Evolutionary conservation across 2,888 invertebrate species (phyloP), one percentile per base, ranked within the genome.

Genomic region (Atherix ibis): DNA sequence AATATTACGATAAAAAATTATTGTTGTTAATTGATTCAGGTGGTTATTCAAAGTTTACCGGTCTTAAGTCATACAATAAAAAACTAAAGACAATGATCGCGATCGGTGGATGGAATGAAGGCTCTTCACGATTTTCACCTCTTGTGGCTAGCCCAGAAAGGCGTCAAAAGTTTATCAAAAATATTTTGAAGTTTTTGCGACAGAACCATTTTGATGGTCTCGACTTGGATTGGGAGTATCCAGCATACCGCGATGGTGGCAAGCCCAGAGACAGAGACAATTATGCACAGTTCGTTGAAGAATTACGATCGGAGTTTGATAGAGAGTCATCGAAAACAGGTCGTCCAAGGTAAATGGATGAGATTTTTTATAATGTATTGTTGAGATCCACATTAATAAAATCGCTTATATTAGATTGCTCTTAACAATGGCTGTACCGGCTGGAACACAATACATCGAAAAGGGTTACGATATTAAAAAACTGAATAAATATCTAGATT

Each of bases 41-140:
- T 54, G 91, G 91, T 27, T 91, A 89, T 59, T 85, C 88, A 15
- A 91, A 91, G 64, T 91, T 91, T 63, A 88, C 79, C 25, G 89
- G 88, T 1, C 67, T 91, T 38, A 91, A 91, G 64, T 84, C 87
- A 0, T 89, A 88, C 66, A 91, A 91, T 63, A 87, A 85, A 56
- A 76, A 85, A 42, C 58, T 91, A 52, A 89, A 89, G 63, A 89
- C 89, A 0, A 62, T 92, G 65, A 67, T 92, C 45, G 91, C 91
- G 8, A 84, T 91, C 47, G 91, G 91, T 2, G 73, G 91, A 1
- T 91, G 91, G 91, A 91, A 89, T 60, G 91, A 91, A 58, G 91
- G 87, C 12, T 89, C 88, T 1, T 69, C 78, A 12, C 55, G 71
- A 34, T 91, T 91, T 62, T 89, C 89, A 0, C 77, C 83, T n/a